Evolutionary conservation across 2,888 invertebrate species (phyloP).

Genomic region (Pyralis farinalis): DNA sequence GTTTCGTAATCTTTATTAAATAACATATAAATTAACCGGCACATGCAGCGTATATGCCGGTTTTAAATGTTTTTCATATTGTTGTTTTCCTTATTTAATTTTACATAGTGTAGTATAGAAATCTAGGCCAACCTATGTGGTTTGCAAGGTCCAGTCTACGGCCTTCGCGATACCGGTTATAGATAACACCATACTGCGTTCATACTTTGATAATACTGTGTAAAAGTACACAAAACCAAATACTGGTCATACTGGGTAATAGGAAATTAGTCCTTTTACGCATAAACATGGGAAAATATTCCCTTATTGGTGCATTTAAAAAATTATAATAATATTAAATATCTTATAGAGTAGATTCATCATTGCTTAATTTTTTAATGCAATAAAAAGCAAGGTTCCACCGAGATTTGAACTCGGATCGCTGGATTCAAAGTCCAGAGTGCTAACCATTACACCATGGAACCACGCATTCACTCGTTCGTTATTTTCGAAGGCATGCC

Average conservation of each 20-base stretch:
- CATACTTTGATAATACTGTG: not conserved
- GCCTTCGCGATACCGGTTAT: not conserved
- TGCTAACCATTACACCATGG: conserved; percentile 87
- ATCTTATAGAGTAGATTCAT: too few species aligned
- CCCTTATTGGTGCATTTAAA: too few species aligned
- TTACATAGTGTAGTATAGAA: not conserved
- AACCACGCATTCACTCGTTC: conserved; percentile 31
- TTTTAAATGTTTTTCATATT: too few species aligned
- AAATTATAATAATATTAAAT: too few species aligned
- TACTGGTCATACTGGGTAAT: not conserved
- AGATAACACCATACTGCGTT: not conserved
- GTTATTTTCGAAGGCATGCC: conserved; percentile 2
- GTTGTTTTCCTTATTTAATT: too few species aligned
- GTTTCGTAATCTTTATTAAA: too few species aligned
- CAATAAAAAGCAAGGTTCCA: conserved; percentile 82
- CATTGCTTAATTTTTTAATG: too few species aligned
- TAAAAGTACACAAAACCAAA: not conserved
- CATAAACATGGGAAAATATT: too few species aligned
- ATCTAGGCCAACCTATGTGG: not conserved
- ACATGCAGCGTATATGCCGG: too few species aligned
- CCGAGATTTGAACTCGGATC: conserved; percentile 92
- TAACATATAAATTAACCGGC: too few species aligned
- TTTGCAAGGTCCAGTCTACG: not conserved
- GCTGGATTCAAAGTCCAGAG: conserved; percentile 91
- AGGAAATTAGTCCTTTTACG: too few species aligned